Base-by-base conservation (phyloP, 2,888 invertebrate species). In the Tryphoninae sp. region DNA sequence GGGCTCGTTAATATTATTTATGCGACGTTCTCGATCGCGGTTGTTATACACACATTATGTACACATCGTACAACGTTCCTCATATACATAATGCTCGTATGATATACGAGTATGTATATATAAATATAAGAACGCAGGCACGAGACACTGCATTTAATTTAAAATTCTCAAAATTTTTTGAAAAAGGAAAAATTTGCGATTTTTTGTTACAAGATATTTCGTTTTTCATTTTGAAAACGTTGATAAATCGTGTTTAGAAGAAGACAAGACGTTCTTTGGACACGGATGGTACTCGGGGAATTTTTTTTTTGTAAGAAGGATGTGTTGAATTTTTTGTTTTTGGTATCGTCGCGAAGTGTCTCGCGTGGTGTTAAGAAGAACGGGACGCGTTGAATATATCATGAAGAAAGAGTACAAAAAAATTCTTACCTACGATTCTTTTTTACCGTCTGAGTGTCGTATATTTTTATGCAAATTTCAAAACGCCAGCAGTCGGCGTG, bases 401-500 rank as follows among this genome's bases (percentile, higher is more conserved):
- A 13, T 45, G 11, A 45, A 45, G 45, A 45, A 45, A 45, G 45
- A 45, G 13, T 2, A 23, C 9, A 33, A 33, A 33, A 33, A 62
- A 40, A 40, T 13, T 51, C 16, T n/a, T 40, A 2, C n/a, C 40
- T 71, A 13, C 42, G 13, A 55, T 49, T 71, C 42, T 33, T 65
- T 16, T 51, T 16, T 19, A 49, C 58, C 9, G 42, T 62, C 53
- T 42, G 19, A 59, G 23, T 51, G 83, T 83, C 81, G 75, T 83
- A 81, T 83, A 84, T 86, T 85, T 86, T 86, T 83, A 86, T 86
- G 85, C 82, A 84, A 85, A 86, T 86, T 71, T 45, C 67, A n/a
- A 58, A 61, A 58, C 69, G 67, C 81, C 65, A 62, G 61, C 69
- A 75, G 61, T 64, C 76, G 65, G 68, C 78, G 77, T 81, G 72